Evolutionary conservation across 2,888 invertebrate genomes (phyloP).

Genomic region (Hermaeophaga mercurialis): DNA sequence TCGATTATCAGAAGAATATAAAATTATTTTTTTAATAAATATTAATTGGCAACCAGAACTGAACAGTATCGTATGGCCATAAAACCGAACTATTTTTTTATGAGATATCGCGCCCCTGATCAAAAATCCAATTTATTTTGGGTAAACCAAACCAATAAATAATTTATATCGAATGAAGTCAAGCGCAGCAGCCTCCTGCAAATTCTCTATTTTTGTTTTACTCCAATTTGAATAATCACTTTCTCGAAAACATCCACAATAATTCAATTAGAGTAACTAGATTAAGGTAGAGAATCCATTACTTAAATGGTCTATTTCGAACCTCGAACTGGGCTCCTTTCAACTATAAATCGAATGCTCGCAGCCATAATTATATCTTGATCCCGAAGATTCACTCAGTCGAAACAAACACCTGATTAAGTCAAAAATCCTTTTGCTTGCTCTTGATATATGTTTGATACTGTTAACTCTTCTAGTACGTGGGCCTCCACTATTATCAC

Average conservation of each 20-base stretch:
- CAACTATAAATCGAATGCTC: conserved; percentile 19
- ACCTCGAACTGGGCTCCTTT: background rate
- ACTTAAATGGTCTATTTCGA: conserved; percentile 10
- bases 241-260: conserved; percentile 5
- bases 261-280: conserved; percentile 14
- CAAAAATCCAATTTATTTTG: background rate
- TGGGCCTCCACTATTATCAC: no score
- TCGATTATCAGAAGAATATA: no score
- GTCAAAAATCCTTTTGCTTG: conserved; percentile 13
- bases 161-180: background rate
- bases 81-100: no score
- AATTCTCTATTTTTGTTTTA: conserved; percentile 6
- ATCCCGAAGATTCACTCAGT: conserved; percentile 12
- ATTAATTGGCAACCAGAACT: no score
- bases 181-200: background rate
- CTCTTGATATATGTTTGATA: conserved; percentile 11
- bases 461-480: background rate
- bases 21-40: no score
- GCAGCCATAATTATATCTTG: conserved; percentile 17
- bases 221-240: conserved; percentile 7
- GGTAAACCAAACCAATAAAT: background rate
- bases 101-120: no score
- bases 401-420: conserved; percentile 19
- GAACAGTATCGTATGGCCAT: no score
- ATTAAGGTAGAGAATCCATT: conserved; percentile 10